phyloP scores from a whole-genome alignment of 2,113 vertebrate genomes.

The Myxocyprinus asiaticus region DNA sequence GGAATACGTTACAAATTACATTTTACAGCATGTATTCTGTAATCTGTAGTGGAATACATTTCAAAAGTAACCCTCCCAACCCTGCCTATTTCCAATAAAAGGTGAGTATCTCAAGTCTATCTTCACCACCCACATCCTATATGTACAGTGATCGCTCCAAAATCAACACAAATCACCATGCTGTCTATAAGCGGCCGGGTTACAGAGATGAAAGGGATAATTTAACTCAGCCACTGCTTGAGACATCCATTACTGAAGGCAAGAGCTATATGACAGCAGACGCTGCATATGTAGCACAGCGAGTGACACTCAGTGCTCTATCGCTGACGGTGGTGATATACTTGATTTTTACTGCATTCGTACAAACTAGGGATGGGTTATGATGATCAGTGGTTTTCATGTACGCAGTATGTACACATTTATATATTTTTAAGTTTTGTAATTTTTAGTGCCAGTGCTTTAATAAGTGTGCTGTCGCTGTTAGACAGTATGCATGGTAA shows the following conservation, averaged over 20 bases:
- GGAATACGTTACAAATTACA: too few relatives aligned
- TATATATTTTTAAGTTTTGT: too few relatives aligned
- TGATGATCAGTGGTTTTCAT: too few relatives aligned
- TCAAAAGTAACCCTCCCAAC: too few relatives aligned
- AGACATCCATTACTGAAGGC: slow-evolving; percentile 23
- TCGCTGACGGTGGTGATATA: background rate
- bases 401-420: too few relatives aligned
- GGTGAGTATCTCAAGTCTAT: slow-evolving; percentile 16
- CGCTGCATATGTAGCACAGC: background rate
- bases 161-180: slow-evolving; percentile 39
- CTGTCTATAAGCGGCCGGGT: slow-evolving; percentile 15
- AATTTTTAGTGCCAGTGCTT: too few relatives aligned
- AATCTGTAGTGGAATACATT: too few relatives aligned
- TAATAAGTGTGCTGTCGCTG: too few relatives aligned
- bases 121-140: slow-evolving; percentile 38
- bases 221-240: slow-evolving; percentile 21
- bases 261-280: slow-evolving; percentile 13
- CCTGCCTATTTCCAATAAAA: slow-evolving; percentile 27
- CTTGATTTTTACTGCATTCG: too few relatives aligned
- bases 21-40: too few relatives aligned
- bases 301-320: background rate
- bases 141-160: slow-evolving; percentile 35
- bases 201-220: slow-evolving; percentile 33
- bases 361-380: too few relatives aligned
- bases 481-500: too few relatives aligned